phyloP scores from a whole-genome alignment of 2,797 vertebrate genomes.

The Pterois miles region DNA sequence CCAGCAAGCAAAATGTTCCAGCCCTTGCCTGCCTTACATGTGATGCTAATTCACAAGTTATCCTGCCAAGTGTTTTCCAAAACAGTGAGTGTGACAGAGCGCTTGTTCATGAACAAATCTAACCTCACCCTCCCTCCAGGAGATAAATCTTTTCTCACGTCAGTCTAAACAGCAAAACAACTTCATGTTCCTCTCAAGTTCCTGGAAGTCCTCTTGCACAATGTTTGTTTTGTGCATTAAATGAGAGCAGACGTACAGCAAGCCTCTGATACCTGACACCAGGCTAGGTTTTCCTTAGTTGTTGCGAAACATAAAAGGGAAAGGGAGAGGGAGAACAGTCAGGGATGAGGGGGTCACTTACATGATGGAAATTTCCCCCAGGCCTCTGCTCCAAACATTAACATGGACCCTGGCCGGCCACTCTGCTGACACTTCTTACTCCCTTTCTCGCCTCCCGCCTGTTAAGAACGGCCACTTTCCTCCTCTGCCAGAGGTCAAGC shows the following conservation, averaged over 20 bases:
- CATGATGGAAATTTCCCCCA: conserved; percentile 23
- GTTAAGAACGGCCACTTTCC: conserved; percentile 5
- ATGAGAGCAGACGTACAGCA: conserved; percentile 59
- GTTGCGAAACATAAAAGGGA: conserved; percentile 58
- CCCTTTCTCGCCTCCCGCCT: not conserved
- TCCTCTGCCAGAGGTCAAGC: conserved; percentile 28
- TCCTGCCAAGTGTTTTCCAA: conserved; percentile 33
- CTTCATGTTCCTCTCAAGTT: conserved; percentile 60
- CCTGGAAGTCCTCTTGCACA: conserved; percentile 77
- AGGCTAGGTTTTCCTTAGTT: conserved; percentile 41
- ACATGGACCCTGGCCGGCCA: not conserved
- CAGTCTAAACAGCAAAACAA: conserved; percentile 61
- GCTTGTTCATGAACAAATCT: conserved; percentile 40
- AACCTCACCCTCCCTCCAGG: conserved; percentile 42
- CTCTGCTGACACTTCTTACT: conserved; percentile 10
- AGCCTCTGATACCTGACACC: conserved; percentile 58
- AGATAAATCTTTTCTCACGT: conserved; percentile 65
- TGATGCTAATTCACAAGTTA: conserved; percentile 55
- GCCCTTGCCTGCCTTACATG: conserved; percentile 23
- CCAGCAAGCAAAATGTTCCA: conserved; percentile 11
- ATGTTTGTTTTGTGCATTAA: conserved; percentile 70
- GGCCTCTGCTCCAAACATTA: conserved; percentile 17
- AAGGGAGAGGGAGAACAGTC: conserved; percentile 11
- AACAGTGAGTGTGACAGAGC: conserved; percentile 31
- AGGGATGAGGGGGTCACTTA: conserved; percentile 18